Conservation (phyloP, 2,888 invertebrate species). For the Serripes groenlandicus region DNA sequence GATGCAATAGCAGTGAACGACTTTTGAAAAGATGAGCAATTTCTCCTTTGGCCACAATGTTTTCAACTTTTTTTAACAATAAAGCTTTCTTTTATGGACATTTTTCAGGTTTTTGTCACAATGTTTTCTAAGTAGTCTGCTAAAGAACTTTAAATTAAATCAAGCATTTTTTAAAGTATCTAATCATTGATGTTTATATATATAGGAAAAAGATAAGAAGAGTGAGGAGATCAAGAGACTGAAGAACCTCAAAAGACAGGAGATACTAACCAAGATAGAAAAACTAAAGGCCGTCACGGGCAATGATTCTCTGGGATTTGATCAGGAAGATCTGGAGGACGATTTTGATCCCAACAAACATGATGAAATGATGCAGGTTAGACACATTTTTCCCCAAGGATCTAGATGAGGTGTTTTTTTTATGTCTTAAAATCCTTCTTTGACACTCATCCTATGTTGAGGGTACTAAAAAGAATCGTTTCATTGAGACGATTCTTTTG, state of each 20-base stretch:
- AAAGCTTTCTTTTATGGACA: not conserved
- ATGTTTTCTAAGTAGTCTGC: no score
- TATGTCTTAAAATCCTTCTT: no score
- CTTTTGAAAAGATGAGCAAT: no score
- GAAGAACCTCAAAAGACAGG: constrained; percentile 94
- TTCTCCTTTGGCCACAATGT: not conserved
- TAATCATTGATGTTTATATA: not conserved
- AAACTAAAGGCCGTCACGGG: constrained; percentile 96
- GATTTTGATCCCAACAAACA: constrained; percentile 94
- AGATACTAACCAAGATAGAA: constrained; percentile 95
- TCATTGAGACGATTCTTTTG: no score
- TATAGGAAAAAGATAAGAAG: constrained; percentile 90
- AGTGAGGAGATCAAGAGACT: constrained; percentile 95
- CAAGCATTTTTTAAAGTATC: no score
- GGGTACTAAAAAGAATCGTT: no score
- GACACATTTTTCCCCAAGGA: not conserved
- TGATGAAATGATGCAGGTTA: constrained; percentile 92
- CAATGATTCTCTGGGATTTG: constrained; percentile 90
- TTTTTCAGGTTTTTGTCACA: not conserved
- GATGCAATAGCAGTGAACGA: no score
- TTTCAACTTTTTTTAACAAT: not conserved
- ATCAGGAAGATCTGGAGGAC: constrained; percentile 92
- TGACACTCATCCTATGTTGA: no score
- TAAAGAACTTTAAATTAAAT: no score
- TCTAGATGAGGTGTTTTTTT: no score